Percentiles rank a stretch among this genome's conserved stretches.
Evolutionary conservation across 2,797 vertebrate genomes (phyloP).

Genomic region (Silurus lanzhouensis): DNA sequence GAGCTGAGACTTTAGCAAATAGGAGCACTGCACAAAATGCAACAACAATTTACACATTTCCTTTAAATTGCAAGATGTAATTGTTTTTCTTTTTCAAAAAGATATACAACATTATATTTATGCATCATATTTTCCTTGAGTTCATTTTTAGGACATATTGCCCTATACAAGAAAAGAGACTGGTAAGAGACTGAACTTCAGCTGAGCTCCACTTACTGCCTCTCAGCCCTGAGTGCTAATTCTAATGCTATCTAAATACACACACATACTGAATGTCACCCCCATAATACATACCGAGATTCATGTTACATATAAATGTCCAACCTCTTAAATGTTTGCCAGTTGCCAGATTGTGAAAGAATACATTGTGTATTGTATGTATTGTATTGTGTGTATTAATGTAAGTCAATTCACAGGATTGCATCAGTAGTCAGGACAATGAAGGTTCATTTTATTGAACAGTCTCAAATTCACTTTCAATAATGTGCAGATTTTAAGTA

Average conservation of each 20-base stretch:
- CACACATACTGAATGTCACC: not conserved
- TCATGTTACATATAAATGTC: not conserved
- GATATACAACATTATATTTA: not conserved
- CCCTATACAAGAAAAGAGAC: not conserved
- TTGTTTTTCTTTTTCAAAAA: not conserved
- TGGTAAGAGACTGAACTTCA: not conserved
- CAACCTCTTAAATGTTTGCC: not conserved
- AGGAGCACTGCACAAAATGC: not conserved
- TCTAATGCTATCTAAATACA: not conserved
- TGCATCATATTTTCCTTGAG: no score
- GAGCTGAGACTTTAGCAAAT: not conserved
- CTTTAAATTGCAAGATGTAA: slow-evolving; percentile 12
- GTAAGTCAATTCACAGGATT: not conserved
- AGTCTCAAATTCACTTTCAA: not conserved
- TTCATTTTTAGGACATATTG: no score
- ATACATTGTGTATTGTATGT: not conserved
- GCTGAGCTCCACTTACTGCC: not conserved
- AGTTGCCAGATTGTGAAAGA: not conserved
- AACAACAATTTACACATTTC: not conserved
- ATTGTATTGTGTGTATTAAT: not conserved
- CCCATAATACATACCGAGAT: not conserved
- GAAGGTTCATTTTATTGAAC: not conserved
- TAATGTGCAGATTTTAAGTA: not conserved
- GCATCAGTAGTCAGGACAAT: not conserved
- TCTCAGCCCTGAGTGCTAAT: not conserved